These are phyloP conservation scores for Dolichopus griseipennis DNA, from an alignment of 2,888 invertebrate genomes.

Conservation along the genomic window DNA sequence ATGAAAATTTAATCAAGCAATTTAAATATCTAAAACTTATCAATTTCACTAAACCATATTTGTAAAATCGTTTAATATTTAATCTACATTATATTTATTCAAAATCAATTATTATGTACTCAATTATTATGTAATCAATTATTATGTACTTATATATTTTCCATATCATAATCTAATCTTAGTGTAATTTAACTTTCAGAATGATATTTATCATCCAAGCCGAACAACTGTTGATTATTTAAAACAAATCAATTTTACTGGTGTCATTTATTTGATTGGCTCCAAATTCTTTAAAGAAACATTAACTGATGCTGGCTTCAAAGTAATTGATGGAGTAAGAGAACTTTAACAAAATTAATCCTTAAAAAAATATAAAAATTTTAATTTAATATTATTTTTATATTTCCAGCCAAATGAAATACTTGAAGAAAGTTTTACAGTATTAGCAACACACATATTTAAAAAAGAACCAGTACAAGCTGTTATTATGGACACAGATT, in stretches of 20 bases:
- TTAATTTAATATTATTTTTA: neutral
- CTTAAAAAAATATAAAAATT: neutral
- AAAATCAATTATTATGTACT: no score
- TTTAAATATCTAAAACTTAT: no score
- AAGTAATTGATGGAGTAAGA: constrained; percentile 39
- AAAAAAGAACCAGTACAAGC: constrained; percentile 41
- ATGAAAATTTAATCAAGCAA: no score
- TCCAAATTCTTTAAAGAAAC: constrained; percentile 32
- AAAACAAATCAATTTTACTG: constrained; percentile 44
- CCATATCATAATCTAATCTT: no score
- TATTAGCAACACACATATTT: constrained; percentile 26
- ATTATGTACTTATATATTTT: no score
- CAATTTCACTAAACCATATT: no score
- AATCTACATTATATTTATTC: no score
- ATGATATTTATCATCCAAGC: constrained; percentile 41
- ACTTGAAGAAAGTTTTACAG: constrained; percentile 28
- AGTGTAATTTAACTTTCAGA: constrained; percentile 14
- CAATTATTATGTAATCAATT: no score
- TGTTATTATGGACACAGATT: constrained; percentile 45
- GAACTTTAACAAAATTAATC: neutral
- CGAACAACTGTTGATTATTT: constrained; percentile 44
- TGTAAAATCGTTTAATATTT: no score
- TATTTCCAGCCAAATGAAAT: constrained; percentile 29
- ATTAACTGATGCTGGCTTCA: constrained; percentile 43
- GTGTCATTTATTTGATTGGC: constrained; percentile 44